Conservation (phyloP, 2,888 invertebrate genomes). For the Drosophila greeni region DNA sequence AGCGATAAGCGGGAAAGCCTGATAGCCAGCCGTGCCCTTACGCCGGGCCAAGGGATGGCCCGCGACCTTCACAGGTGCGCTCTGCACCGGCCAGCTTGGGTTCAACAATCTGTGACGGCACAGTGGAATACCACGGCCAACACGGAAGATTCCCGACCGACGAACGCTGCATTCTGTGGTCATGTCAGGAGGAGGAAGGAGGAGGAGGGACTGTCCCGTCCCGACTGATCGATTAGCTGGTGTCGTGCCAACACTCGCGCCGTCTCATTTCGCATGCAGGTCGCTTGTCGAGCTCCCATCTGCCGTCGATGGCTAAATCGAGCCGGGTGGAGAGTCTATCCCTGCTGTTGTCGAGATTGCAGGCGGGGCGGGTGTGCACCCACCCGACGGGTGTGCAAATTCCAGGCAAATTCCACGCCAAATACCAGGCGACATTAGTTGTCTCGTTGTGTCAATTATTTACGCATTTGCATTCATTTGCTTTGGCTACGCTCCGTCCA, state of each 20-base stretch:
- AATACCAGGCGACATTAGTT: conserved; percentile 40
- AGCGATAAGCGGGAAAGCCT: conserved; percentile 12
- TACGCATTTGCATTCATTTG: conserved; percentile 56
- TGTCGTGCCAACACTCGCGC: conserved; percentile 29
- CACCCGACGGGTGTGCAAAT: conserved; percentile 23
- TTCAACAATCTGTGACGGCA: conserved; percentile 14
- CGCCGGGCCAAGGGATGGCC: not conserved
- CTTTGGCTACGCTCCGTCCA: not conserved
- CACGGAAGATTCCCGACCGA: not conserved
- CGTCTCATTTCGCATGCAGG: conserved; percentile 39
- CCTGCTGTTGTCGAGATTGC: conserved; percentile 15
- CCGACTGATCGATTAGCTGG: conserved; percentile 17
- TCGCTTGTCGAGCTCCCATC: conserved; percentile 3
- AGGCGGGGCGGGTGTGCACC: conserved; percentile 7
- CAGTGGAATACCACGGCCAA: not conserved
- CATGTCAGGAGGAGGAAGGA: no score
- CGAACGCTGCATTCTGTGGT: conserved; percentile 1
- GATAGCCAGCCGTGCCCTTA: conserved; percentile 14
- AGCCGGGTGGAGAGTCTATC: conserved; percentile 1
- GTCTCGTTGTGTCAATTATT: conserved; percentile 48
- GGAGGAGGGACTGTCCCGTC: not conserved
- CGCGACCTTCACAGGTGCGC: conserved; percentile 20
- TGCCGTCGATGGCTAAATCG: conserved; percentile 6
- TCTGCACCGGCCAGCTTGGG: not conserved
- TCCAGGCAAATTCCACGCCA: conserved; percentile 37